Conservation (phyloP, 2,797 vertebrate genomes). For the Chaenodraco wilsoni region DNA sequence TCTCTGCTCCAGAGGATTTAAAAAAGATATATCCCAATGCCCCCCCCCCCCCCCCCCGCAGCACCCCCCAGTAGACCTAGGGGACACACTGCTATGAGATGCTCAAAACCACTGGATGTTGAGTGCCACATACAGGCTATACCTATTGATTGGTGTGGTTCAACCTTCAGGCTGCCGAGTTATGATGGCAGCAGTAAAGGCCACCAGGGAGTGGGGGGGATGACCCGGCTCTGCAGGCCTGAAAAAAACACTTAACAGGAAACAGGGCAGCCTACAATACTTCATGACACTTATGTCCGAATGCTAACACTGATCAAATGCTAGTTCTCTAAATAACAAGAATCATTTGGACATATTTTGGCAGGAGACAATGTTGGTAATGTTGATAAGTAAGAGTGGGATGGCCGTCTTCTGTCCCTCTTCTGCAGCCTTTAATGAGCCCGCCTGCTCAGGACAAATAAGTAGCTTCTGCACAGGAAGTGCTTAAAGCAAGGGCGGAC, state of each 20-base stretch:
- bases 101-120: slow-evolving; percentile 3
- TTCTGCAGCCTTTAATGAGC: slow-evolving; percentile 43
- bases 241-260: slow-evolving; percentile 63
- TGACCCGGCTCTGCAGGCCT: slow-evolving; percentile 39
- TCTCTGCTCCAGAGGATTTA: too few species aligned
- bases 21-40: too few species aligned
- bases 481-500: slow-evolving; percentile 53
- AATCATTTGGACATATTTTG: background rate
- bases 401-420: slow-evolving; percentile 19
- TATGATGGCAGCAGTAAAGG: slow-evolving; percentile 43
- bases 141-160: slow-evolving; percentile 21
- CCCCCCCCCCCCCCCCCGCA: too few species aligned
- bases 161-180: slow-evolving; percentile 18
- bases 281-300: slow-evolving; percentile 8
- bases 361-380: background rate
- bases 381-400: slow-evolving; percentile 9
- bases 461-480: slow-evolving; percentile 61
- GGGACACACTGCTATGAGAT: too few species aligned
- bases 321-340: slow-evolving; percentile 16
- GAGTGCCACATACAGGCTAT: background rate
- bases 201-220: slow-evolving; percentile 20
- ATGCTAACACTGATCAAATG: slow-evolving; percentile 18
- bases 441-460: slow-evolving; percentile 53
- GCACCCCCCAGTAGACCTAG: too few species aligned
- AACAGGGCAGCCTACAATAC: slow-evolving; percentile 39